Base-by-base conservation (phyloP, 2,888 invertebrate species). In the Eilema depressum region DNA sequence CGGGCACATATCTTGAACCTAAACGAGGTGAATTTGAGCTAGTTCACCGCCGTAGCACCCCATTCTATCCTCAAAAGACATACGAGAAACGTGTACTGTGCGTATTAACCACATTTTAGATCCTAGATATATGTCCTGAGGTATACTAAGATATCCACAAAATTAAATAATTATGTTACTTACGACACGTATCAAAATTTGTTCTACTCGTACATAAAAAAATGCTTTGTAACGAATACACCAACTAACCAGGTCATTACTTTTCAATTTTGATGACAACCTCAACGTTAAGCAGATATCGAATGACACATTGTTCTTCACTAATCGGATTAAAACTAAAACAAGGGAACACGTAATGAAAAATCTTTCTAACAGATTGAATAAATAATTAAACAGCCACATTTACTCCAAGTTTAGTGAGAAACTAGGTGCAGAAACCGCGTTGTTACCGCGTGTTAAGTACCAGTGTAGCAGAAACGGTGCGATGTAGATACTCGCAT, bases 321-420 rank as follows among this genome's bases (percentile, higher is more conserved):
- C 57, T 82, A 84, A 84, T 82, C 75, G 81, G 85, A 85, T 86
- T 84, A 81, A 75, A 77, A 79, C 73, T 69, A 81, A 78, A 74
- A 75, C 60, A 70, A 75, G 72, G 75, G 75, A 76, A 78, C 71
- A 56, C 63, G 70, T 56, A 79, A 74, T 79, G 77, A 86, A 88
- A 87, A 88, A 88, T 85, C 83, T 83, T n/a, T 82, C 76, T 78
- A 80, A 83, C 85, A 83, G 83, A 88, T 86, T 90, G 88, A 91
- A 90, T 92, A 90, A 92, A 91, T 92, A 92, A 93, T 92, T 92
- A 90, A 91, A 87, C 88, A 87, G 85, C 87, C 87, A 85, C 84
- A 86, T 83, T 84, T 78, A 83, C 84, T 85, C 71, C 33, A 73
- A 83, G 81, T 86, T 86, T 84, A 81, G 83, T 86, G 84, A 83